Base-by-base conservation (phyloP, 2,888 invertebrate genomes). In the Leptogaster cylindrica region DNA sequence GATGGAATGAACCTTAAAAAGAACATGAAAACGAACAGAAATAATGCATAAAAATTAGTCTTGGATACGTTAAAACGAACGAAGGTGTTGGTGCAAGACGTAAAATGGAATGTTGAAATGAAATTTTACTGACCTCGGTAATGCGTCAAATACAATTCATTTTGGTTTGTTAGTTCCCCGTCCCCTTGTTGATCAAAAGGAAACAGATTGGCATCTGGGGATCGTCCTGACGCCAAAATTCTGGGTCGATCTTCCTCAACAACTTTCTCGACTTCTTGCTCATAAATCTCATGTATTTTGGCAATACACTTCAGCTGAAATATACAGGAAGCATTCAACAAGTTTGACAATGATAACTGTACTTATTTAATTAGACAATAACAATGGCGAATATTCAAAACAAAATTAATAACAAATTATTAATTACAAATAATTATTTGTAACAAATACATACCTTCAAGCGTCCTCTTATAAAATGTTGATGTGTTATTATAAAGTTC, bases 231-330 rank as follows among this genome's bases (percentile, higher is more conserved):
- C 7, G 81, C 81, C 68, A 81, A 71, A 63, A 80, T 79, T n/a
- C 80, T 75, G 3, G 81, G 81, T 41, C 77, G 76, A 74, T 81
- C 81, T 68, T 81, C 81, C 68, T 81, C 81, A 20, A 81, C 76
- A 2, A 76, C 65, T 69, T 79, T 79, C 48, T 81, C 81, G 8
- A 76, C 75, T 68, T 79, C 79, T 66, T 79, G 79, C 6, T 77
- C 77, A 71, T 81, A 81, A 41, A 81, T 78, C 14, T 77, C 75
- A 68, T 80, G 78, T 52, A 81, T 80, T 28, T 77, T 76, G 5
- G 81, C 81, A 10, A 77, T 76, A 61, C 81, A 81, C 67, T 79
- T 79, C 0, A 81, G 68, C 81, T 81, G 65, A 31, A 36, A 65
- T 36, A 20, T n/a, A 39, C 10, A 39, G 14, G n/a, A 39, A 39